phyloP scores from a whole-genome alignment of 2,797 vertebrate genomes.

The Mormyrus hasselquistii region DNA sequence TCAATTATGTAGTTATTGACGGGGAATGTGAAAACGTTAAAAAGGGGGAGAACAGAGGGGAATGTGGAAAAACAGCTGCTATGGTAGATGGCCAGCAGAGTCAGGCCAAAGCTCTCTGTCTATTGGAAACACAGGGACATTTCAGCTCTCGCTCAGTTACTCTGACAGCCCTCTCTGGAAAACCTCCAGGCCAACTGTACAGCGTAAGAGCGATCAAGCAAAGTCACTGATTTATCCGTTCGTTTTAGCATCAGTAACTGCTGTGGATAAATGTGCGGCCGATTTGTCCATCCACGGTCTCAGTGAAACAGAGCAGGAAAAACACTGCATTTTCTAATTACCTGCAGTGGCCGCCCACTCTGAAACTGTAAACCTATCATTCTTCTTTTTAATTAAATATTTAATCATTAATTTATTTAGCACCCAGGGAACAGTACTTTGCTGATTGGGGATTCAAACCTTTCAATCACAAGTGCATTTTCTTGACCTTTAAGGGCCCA shows the following conservation, averaged over 20 bases:
- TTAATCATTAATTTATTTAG: neutral
- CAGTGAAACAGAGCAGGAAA: neutral
- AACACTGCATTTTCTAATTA: neutral
- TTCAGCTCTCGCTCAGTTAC: constrained; percentile 36
- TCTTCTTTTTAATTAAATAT: neutral
- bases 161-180: constrained; percentile 37
- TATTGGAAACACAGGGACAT: constrained; percentile 26
- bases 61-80: constrained; percentile 46
- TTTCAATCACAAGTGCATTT: neutral
- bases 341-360: neutral
- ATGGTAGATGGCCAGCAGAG: constrained; percentile 31
- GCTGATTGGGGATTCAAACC: neutral
- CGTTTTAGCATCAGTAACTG: neutral
- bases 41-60: constrained; percentile 22
- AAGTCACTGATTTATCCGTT: neutral
- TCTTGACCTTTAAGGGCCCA: neutral
- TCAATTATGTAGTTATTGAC: constrained; percentile 33
- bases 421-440: neutral
- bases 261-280: neutral
- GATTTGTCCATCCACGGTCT: neutral
- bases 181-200: constrained; percentile 36
- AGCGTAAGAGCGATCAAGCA: neutral
- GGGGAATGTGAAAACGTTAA: constrained; percentile 25
- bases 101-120: constrained; percentile 40
- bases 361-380: neutral